Percentiles rank a stretch among this genome's conserved stretches.
phyloP scores from a whole-genome alignment of 2,113 vertebrate genomes.

The Pomatorhinus ruficollis region DNA sequence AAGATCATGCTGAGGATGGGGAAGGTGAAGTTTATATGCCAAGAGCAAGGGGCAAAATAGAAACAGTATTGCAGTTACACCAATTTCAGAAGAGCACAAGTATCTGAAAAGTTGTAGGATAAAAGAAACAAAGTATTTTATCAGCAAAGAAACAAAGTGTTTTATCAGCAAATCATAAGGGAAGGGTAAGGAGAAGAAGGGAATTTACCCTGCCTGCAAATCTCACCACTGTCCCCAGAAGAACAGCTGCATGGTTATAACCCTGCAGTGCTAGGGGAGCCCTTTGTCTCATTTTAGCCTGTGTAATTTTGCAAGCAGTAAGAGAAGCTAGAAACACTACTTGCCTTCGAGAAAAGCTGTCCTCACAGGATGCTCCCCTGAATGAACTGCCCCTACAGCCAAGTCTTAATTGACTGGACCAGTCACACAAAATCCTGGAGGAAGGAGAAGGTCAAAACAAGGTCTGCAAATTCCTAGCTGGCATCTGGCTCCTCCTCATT shows the following conservation, averaged over 20 bases:
- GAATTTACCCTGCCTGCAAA: background rate
- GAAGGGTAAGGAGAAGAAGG: background rate
- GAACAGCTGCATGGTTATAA: background rate
- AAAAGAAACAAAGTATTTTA: background rate
- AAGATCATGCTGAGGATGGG: background rate
- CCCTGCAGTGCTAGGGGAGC: background rate
- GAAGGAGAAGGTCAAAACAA: constrained; percentile 12
- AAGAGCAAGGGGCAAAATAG: background rate
- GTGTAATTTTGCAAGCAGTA: background rate
- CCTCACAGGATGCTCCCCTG: background rate
- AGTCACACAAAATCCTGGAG: background rate
- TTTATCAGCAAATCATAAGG: background rate
- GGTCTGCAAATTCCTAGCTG: background rate
- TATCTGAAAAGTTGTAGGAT: background rate
- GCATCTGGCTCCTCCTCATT: constrained; percentile 40
- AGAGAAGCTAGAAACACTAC: background rate
- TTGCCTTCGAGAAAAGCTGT: background rate
- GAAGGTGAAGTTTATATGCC: background rate
- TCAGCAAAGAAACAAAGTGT: background rate
- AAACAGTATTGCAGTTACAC: background rate
- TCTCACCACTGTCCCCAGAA: background rate
- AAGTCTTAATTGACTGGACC: background rate
- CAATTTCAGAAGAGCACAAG: background rate
- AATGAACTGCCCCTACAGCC: background rate
- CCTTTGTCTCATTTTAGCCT: background rate